Base-by-base conservation (phyloP, 2,113 vertebrate species). In the Ammodytes marinus region DNA sequence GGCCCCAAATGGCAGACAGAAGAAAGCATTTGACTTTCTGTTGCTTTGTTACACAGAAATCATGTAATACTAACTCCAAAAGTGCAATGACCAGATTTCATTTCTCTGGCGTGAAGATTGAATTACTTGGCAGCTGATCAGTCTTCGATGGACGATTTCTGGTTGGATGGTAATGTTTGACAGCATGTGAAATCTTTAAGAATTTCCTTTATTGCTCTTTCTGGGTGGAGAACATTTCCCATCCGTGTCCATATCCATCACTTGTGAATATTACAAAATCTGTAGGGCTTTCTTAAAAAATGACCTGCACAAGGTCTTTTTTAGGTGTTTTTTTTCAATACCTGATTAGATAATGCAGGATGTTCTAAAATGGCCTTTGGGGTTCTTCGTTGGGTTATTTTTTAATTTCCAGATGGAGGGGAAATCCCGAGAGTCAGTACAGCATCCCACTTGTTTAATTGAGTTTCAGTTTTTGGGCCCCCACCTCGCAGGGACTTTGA, bases 361-460 rank as follows among this genome's bases (percentile, higher is more conserved):
- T 76, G 54, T 63, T 83, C 27, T 6, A 37, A 82, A 84, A 77
- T 1, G 47, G 73, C 63, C 47, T 27, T 0, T 10, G 81, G 69
- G 61, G 40, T 79, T 80, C 69, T 80, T 43, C 0, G 0, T 52
- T 4, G 43, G 55, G 63, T 67, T 61, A 47, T 65, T 70, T 82
- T 57, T 54, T 66, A 47, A 86, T 76, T 83, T 91, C 85, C 91
- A 90, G 91, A 91, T 89, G 87, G 74, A 4, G 47, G 58, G 79
- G 60, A 79, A 89, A 66, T 85, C 85, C 83, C 52, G 0, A 13
- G 81, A 43, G 65, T 60, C 90, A 82, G 46, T 54, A 57, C 69
- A 59, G 77, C 54, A 12, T 59, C 27, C 77, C 69, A 59, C 74
- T 79, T 60, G 66, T 83, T 88, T 86, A 89, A 92, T 86, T 82